Conservation (phyloP, 2,113 vertebrate species). For the Lutjanus erythropterus region DNA sequence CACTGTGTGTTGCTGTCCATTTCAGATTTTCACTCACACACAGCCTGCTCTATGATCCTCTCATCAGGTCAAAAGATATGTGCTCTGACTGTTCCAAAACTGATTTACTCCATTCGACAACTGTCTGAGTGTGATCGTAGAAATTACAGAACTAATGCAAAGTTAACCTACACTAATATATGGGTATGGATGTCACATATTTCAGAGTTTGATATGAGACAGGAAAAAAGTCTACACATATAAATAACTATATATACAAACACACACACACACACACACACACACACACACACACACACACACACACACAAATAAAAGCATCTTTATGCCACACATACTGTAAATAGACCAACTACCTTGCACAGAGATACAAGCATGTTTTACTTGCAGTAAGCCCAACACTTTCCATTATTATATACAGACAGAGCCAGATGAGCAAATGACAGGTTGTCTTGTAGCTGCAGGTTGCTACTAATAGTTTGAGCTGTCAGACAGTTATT, state of each 20-base stretch:
- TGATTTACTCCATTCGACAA: constrained; percentile 26
- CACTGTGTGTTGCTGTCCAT: background rate
- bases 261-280: no score
- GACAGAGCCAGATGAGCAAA: constrained; percentile 4
- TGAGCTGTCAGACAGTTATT: constrained; percentile 6
- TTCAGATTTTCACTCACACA: constrained; percentile 11
- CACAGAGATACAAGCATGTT: no score
- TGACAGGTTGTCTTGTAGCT: constrained; percentile 12
- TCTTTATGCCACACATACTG: no score
- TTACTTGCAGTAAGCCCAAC: background rate
- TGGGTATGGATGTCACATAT: no score
- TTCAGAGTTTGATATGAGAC: no score
- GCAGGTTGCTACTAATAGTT: constrained; percentile 19
- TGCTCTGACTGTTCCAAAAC: background rate
- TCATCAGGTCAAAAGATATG: constrained; percentile 9
- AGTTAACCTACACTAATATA: no score
- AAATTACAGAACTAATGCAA: no score
- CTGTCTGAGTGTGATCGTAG: background rate
- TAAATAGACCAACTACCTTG: no score
- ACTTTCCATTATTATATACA: background rate
- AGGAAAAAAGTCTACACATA: no score
- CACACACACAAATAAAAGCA: no score
- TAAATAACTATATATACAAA: no score
- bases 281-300: no score
- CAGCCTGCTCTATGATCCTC: background rate